Evolutionary conservation across 2,888 invertebrate genomes (phyloP), one percentile per base, ranked within the genome.

Genomic region (Drosophila tripunctata): DNA sequence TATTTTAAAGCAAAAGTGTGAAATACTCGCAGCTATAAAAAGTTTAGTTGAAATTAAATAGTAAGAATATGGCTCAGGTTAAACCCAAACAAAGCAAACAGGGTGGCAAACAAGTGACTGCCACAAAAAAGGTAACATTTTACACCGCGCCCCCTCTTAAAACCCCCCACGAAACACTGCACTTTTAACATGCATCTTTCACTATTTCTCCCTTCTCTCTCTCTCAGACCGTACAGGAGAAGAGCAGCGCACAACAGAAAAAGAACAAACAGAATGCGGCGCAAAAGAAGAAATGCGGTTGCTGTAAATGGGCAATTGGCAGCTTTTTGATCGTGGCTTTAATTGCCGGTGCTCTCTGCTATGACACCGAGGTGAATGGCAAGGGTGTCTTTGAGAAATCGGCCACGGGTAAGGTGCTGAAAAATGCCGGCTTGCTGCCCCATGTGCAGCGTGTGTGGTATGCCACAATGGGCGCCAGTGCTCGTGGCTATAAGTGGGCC

Each of bases 371-470:
- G 30, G 93, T 92, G 67, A 93, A 94, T 82, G 93, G 93, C 58
- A 94, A 94, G 57, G 94, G 94, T 43, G 92, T 93, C 67, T 95
- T 96, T 92, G 93, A 94, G 80, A 95, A 94, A 75, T 95, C 95
- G 38, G 92, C 93, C 76, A 94, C 94, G 4, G 95, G 94, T 36
- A 93, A 93, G 78, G 91, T 94, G 36, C 91, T 96, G 76, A 94
- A 94, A 78, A 93, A 94, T 78, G 93, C 93, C 27, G 95, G 95
- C 30, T 90, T 94, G 24, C 89, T 94, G 63, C 94, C 94, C 48
- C 93, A 94, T 76, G 94, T 93, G 50, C 93, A 95, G 75, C 92
- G 92, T 65, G 94, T 93, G 3, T 94, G 94, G 93, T 93, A 93
- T 80, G 93, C 92, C 66, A 92, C 93, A 0, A 92, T 94, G 72